Conservation (phyloP, 2,113 vertebrate genomes). For the Benitochromis conjunctus region DNA sequence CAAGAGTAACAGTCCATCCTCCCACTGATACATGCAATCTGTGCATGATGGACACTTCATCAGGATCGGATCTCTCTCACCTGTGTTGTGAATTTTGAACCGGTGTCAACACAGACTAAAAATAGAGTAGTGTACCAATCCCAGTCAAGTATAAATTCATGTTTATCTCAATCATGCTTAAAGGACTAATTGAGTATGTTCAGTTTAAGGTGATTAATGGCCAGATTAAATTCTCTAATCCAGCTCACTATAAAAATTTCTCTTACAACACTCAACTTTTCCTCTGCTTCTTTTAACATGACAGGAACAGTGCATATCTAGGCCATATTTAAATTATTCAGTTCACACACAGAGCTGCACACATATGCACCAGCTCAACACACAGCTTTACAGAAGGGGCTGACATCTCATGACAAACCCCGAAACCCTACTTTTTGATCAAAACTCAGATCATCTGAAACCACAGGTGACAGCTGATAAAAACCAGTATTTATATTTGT, state of each 20-base stretch:
- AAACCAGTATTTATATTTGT: background rate
- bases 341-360: background rate
- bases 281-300: background rate
- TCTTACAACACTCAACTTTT: background rate
- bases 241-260: background rate
- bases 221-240: background rate
- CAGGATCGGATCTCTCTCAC: background rate
- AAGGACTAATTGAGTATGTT: background rate
- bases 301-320: background rate
- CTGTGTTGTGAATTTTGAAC: background rate
- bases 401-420: background rate
- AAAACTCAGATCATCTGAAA: background rate
- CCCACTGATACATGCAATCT: background rate
- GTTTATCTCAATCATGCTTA: background rate
- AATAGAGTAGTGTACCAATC: background rate
- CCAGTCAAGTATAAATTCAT: background rate
- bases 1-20: background rate
- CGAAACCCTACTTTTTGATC: rapidly evolving
- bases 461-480: background rate
- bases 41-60: background rate
- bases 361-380: background rate
- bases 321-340: background rate
- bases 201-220: background rate
- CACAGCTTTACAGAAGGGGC: background rate
- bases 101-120: background rate